These are phyloP conservation scores for Oryzias celebensis DNA, from an alignment of 2,113 vertebrate species.

Conservation along the genomic window DNA sequence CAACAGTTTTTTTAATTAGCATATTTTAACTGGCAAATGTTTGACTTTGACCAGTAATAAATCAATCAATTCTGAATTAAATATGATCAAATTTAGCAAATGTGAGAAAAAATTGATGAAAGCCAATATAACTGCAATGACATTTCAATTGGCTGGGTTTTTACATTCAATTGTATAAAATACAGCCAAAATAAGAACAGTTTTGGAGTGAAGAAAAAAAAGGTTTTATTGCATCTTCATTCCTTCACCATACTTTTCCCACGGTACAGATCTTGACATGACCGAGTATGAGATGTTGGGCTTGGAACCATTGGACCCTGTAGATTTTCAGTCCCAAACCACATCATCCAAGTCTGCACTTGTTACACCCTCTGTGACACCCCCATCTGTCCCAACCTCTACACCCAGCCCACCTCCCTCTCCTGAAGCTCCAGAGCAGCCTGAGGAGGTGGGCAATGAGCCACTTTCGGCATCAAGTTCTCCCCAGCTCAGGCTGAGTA, in stretches of 20 bases:
- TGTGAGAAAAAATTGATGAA: too few species aligned
- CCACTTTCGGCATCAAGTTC: conserved; percentile 39
- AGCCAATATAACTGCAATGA: too few species aligned
- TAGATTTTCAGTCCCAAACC: conserved; percentile 41
- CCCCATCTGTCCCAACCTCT: conserved; percentile 44
- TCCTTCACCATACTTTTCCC: conserved; percentile 39
- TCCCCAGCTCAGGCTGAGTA: conserved; percentile 69
- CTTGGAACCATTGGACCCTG: conserved; percentile 59
- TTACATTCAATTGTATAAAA: too few species aligned
- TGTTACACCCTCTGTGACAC: conserved; percentile 38
- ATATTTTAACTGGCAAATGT: too few species aligned
- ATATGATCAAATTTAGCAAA: too few species aligned
- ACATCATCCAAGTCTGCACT: conserved; percentile 35
- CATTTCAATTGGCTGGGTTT: too few species aligned
- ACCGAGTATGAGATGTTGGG: conserved; percentile 77
- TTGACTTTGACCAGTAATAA: too few species aligned
- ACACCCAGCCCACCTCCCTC: conserved; percentile 37
- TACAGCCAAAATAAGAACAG: neutral
- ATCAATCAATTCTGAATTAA: too few species aligned
- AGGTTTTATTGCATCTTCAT: conserved; percentile 32
- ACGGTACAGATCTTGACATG: conserved; percentile 77
- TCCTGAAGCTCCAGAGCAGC: conserved; percentile 45
- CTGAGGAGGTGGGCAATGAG: conserved; percentile 54
- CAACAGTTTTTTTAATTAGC: too few species aligned
- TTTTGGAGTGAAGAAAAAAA: neutral